These are phyloP conservation scores for Dicyrtoma fusca DNA, from an alignment of 2,888 invertebrate genomes.

Conservation along the genomic window DNA sequence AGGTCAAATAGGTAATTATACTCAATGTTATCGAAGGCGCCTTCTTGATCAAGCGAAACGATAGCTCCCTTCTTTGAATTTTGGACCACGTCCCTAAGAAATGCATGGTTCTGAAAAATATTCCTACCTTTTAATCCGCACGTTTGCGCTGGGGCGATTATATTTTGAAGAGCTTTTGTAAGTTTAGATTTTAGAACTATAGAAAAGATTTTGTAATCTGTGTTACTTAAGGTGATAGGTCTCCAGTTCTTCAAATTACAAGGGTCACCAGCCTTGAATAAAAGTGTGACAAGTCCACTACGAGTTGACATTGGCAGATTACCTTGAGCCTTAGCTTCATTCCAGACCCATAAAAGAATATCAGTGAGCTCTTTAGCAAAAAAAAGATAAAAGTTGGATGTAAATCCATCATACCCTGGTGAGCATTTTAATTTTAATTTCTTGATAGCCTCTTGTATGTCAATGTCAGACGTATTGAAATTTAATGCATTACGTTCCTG, in stretches of 20 bases:
- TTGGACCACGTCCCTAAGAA: neutral
- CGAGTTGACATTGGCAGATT: too few relatives aligned
- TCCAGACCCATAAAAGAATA: too few relatives aligned
- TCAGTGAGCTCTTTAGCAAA: too few relatives aligned
- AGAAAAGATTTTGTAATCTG: conserved; percentile 3
- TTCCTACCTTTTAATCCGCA: neutral
- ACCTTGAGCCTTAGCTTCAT: too few relatives aligned
- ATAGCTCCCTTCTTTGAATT: neutral
- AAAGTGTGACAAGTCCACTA: too few relatives aligned
- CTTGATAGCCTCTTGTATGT: too few relatives aligned
- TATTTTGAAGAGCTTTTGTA: neutral
- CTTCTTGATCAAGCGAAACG: conserved; percentile 3
- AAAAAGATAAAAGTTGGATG: too few relatives aligned
- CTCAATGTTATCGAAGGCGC: conserved; percentile 8
- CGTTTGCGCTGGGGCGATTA: neutral
- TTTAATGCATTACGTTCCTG: too few relatives aligned
- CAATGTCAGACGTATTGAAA: too few relatives aligned
- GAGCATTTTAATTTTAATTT: too few relatives aligned
- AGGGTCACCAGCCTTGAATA: neutral
- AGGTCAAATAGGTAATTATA: neutral
- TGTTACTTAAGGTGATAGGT: neutral
- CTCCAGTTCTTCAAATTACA: neutral
- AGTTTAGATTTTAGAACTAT: neutral
- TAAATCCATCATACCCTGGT: too few relatives aligned
- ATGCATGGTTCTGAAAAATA: conserved; percentile 3